phyloP scores from a whole-genome alignment of 2,113 vertebrate species.

The Uria lomvia region DNA sequence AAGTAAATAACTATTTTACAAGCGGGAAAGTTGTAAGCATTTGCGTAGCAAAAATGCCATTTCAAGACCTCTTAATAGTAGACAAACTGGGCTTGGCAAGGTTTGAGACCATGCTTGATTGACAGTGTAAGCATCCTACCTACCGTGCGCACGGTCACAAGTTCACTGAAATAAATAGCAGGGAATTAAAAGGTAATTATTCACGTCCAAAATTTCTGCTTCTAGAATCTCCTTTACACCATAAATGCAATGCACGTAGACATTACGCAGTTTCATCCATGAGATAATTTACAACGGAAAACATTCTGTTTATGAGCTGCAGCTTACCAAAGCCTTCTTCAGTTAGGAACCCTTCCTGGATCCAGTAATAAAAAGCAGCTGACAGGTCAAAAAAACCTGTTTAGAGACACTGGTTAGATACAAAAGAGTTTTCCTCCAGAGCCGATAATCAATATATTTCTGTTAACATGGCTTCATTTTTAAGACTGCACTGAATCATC shows the following conservation, averaged over 20 bases:
- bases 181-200: neutral
- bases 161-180: neutral
- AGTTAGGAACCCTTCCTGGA: neutral
- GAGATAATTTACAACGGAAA: neutral
- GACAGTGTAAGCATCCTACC: neutral
- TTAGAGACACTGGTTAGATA: neutral
- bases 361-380: neutral
- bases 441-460: neutral
- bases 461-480: constrained; percentile 26
- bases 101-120: neutral
- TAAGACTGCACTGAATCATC: neutral
- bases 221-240: neutral
- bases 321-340: neutral
- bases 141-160: fast-evolving
- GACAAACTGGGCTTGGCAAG: neutral
- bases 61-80: neutral
- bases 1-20: neutral
- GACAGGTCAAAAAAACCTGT: neutral
- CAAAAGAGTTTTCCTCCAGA: neutral
- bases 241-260: neutral
- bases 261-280: neutral
- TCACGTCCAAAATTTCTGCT: neutral
- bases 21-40: neutral
- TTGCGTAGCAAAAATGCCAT: neutral
- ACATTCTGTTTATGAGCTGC: neutral